Evolutionary conservation across 2,797 vertebrate species (phyloP), one percentile per base, ranked within the genome.

Genomic region (Vireo griseus): DNA sequence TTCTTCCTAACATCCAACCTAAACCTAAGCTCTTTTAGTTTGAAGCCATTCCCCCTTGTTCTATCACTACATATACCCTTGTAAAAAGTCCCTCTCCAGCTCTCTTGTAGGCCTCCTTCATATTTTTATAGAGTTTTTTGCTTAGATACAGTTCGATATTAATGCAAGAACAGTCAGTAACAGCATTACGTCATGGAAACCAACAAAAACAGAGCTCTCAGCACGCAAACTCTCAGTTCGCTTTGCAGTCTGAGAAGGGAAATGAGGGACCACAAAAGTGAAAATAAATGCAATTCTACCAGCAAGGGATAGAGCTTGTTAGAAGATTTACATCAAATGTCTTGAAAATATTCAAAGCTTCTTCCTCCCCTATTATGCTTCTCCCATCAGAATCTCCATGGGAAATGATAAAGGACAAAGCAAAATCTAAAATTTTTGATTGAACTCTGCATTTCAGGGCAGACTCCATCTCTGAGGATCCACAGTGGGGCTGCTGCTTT

Each of bases 381-480:
- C 40, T 82, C 37, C 44, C 48, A 69, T 40, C 28, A 76, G 51
- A 69, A 54, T 18, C 51, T 50, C 42, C 84, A 31, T 1, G 3
- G 25, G 51, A 92, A 91, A 65, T 0, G 1, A 68, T 35, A 48
- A 52, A 81, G 35, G 42, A 59, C 42, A 8, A 63, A 85, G 40
- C 4, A 61, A 63, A 75, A 52, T 14, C 8, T 44, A 72, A 31
- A 44, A 29, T 52, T 42, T 86, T 71, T 10, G 1, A 81, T 54
- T 5, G 9, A 66, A 67, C 0, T 0, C 21, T 80, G 50, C n/a
- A 24, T 74, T 90, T 74, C 29, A 51, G 61, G 31, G 42, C 40
- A 63, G 71, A 40, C 4, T 1, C 25, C 8, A 3, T 40, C 22
- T 57, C 37, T 0, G 0, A 37, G 57, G 33, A 78, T 31, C 22